phyloP scores from a whole-genome alignment of 2,113 vertebrate genomes.

The Chascanopsetta lugubris region DNA sequence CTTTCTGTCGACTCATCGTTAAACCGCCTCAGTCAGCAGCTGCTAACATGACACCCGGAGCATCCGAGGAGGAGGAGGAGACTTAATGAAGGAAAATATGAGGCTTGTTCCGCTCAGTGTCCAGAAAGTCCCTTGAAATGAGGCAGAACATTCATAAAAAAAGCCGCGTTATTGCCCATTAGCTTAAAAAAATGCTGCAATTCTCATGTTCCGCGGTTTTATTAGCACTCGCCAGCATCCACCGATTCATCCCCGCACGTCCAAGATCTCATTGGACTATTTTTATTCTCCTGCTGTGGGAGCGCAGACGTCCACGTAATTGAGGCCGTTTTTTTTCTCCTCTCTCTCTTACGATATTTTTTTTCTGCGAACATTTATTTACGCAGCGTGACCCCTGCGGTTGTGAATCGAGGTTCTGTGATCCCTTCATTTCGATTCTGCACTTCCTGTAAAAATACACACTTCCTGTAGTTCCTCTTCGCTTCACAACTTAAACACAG shows the following conservation, averaged over 20 bases:
- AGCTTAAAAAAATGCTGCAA: constrained; percentile 37
- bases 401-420: constrained; percentile 57
- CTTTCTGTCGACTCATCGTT: constrained; percentile 4
- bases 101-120: constrained; percentile 45
- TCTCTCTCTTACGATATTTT: constrained; percentile 24
- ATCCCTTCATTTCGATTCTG: constrained; percentile 56
- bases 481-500: constrained; percentile 44
- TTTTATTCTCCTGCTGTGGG: constrained; percentile 54
- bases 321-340: constrained; percentile 41
- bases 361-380: constrained; percentile 59
- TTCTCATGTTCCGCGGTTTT: constrained; percentile 52
- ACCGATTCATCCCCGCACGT: constrained; percentile 55
- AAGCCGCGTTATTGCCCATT: constrained; percentile 36
- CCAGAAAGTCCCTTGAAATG: constrained; percentile 62
- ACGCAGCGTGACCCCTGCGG: constrained; percentile 62
- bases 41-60: constrained; percentile 40
- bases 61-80: constrained; percentile 19
- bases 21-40: constrained; percentile 16
- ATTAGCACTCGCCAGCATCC: constrained; percentile 49
- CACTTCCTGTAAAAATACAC: constrained; percentile 73
- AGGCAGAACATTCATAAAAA: constrained; percentile 69
- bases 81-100: constrained; percentile 48
- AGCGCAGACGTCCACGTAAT: constrained; percentile 56
- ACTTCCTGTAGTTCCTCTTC: constrained; percentile 54
- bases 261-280: constrained; percentile 51